These are phyloP conservation scores for Siphamia tubifer DNA, from an alignment of 2,113 vertebrate genomes.

Conservation along the genomic window DNA sequence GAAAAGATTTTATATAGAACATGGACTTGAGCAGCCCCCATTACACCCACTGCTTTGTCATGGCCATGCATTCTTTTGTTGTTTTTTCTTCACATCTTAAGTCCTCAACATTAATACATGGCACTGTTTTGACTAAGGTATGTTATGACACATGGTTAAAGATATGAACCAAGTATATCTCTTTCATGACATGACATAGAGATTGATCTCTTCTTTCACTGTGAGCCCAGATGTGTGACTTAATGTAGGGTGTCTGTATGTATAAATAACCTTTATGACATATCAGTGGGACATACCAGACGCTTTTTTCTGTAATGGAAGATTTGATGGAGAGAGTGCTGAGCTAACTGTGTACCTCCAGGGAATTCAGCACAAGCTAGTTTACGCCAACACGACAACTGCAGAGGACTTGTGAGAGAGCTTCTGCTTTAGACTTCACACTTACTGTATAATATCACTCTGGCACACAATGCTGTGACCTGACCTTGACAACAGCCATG, in stretches of 20 bases:
- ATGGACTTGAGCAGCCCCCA: neutral
- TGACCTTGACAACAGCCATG: constrained; percentile 55
- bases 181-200: constrained; percentile 6
- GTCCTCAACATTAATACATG: neutral
- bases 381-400: constrained; percentile 63
- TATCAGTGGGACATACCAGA: constrained; percentile 39
- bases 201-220: constrained; percentile 37
- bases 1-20: constrained; percentile 23
- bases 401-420: constrained; percentile 60
- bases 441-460: constrained; percentile 56
- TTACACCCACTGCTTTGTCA: constrained; percentile 10
- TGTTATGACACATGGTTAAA: constrained; percentile 16
- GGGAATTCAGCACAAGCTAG: constrained; percentile 38
- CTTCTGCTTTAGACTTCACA: constrained; percentile 62
- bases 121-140: neutral
- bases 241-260: constrained; percentile 15
- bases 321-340: constrained; percentile 16
- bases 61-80: constrained; percentile 13
- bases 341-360: constrained; percentile 36
- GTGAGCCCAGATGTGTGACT: constrained; percentile 63
- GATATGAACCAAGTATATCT: constrained; percentile 19
- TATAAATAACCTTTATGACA: constrained; percentile 69
- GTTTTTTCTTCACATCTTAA: constrained; percentile 25
- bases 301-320: constrained; percentile 33
- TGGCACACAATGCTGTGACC: constrained; percentile 25